Evolutionary conservation across 2,888 invertebrate species (phyloP).

Genomic region (Mellilla xanthometata): DNA sequence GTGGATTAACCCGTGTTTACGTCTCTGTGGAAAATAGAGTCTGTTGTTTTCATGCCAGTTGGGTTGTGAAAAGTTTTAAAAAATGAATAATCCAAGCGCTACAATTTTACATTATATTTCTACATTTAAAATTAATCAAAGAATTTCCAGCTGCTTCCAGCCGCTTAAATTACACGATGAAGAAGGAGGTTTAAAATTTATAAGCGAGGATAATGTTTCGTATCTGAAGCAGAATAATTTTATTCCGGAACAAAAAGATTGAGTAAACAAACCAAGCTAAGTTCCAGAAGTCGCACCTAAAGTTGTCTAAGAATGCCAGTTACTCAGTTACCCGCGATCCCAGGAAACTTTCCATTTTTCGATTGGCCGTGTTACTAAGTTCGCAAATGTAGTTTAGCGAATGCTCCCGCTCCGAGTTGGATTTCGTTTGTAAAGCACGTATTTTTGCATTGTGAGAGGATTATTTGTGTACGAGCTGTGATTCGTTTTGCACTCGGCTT

Average conservation of each 20-base stretch:
- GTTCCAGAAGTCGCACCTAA: slow-evolving; percentile 59
- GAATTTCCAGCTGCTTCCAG: too few relatives aligned
- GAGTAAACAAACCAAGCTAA: slow-evolving; percentile 56
- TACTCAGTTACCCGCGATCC: slow-evolving; percentile 70
- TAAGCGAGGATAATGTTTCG: too few relatives aligned
- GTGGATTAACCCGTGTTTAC: slow-evolving; percentile 69
- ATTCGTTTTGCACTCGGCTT: too few relatives aligned
- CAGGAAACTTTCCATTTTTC: slow-evolving; percentile 74
- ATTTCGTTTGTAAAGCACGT: slow-evolving; percentile 47
- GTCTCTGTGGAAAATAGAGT: slow-evolving; percentile 37
- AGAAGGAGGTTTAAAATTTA: too few relatives aligned
- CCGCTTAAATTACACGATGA: too few relatives aligned
- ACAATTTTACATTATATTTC: too few relatives aligned
- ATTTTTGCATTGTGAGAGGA: background rate
- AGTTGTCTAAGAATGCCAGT: slow-evolving; percentile 74
- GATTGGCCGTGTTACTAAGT: slow-evolving; percentile 77
- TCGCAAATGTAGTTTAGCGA: slow-evolving; percentile 69
- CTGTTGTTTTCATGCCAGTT: background rate
- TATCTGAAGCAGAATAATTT: too few relatives aligned
- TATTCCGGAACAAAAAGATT: slow-evolving; percentile 37
- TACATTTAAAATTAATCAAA: too few relatives aligned
- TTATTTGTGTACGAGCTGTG: too few relatives aligned
- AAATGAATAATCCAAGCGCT: too few relatives aligned
- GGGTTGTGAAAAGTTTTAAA: too few relatives aligned
- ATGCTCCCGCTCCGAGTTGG: slow-evolving; percentile 63